Percentiles rank a stretch among this genome's conserved stretches.
phyloP scores from a whole-genome alignment of 2,113 vertebrate species.

The Tragelaphus buxtoni region DNA sequence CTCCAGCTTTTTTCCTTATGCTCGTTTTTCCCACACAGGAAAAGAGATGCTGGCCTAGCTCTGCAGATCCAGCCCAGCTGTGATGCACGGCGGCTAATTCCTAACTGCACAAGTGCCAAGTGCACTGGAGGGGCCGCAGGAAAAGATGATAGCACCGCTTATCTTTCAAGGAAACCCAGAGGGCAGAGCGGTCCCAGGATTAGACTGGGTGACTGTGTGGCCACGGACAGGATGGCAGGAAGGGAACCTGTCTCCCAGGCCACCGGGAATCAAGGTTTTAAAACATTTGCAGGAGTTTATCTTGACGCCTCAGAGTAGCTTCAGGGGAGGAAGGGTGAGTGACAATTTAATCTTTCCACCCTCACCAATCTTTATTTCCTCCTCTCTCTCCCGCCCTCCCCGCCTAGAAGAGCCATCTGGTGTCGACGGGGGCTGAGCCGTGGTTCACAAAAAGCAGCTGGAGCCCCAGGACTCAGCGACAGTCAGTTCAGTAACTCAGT shows the following conservation, averaged over 20 bases:
- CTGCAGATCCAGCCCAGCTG: neutral
- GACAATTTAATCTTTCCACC: neutral
- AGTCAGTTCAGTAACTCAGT: no score
- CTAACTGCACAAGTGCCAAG: neutral
- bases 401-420: neutral
- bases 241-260: neutral
- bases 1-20: neutral
- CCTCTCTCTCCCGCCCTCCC: neutral
- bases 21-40: neutral
- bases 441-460: neutral
- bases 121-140: neutral
- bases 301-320: conserved; percentile 8
- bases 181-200: neutral
- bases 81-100: neutral
- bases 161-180: conserved; percentile 57
- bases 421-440: neutral
- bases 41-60: conserved; percentile 20
- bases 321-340: neutral
- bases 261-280: neutral
- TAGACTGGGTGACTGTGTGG: neutral
- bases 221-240: neutral
- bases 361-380: neutral
- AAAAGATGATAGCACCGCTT: conserved; percentile 44
- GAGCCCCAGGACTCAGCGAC: neutral
- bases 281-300: conserved; percentile 10